Conservation (phyloP, 2,113 vertebrate species). For the Rana temporaria region DNA sequence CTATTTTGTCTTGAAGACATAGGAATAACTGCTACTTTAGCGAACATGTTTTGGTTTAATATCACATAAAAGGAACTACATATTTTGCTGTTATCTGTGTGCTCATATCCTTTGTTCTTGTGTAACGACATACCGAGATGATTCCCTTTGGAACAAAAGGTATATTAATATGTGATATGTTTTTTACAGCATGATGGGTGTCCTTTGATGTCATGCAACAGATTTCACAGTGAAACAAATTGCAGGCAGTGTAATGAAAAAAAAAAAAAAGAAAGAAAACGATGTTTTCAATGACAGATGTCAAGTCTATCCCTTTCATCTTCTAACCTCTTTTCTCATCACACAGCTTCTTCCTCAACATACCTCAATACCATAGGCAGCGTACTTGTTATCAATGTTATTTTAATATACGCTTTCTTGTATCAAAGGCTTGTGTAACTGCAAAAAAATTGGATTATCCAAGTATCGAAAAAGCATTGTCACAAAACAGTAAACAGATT, state of each 20-base stretch:
- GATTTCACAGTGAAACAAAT: not conserved
- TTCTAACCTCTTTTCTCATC: slow-evolving; percentile 21
- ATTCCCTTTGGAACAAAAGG: not conserved
- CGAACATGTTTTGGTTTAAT: no score
- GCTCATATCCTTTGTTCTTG: not conserved
- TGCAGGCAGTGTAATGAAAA: not conserved
- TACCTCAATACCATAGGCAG: slow-evolving; percentile 2
- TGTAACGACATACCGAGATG: not conserved
- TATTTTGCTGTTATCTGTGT: no score
- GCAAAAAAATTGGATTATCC: no score
- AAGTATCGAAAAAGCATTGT: no score
- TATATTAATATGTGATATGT: not conserved
- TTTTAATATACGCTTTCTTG: not conserved
- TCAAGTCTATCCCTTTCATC: not conserved
- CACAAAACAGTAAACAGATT: no score
- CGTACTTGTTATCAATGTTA: slow-evolving; percentile 6
- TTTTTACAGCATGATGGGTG: not conserved
- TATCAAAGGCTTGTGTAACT: not conserved
- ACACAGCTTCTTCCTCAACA: not conserved
- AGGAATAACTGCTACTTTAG: no score
- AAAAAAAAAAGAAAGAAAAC: not conserved
- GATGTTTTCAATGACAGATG: slow-evolving; percentile 23
- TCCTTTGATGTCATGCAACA: slow-evolving; percentile 18
- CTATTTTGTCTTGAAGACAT: no score
- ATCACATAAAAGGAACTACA: no score